A percentile compares a stretch with the other conserved stretches of the same genome.
phyloP scores from a whole-genome alignment of 2,113 vertebrate species.

The Condylura cristata region DNA sequence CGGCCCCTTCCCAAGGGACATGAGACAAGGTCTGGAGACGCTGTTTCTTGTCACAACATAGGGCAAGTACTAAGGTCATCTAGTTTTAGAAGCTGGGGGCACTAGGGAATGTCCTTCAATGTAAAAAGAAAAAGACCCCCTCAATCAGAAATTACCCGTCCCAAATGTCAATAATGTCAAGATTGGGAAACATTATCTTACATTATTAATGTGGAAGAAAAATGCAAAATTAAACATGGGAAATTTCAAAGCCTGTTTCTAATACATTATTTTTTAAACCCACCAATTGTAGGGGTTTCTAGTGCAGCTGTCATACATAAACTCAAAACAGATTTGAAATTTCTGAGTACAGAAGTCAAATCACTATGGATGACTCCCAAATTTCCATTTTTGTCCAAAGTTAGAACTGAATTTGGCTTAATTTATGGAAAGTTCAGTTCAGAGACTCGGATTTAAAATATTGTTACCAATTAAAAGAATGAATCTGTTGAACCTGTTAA shows the following conservation, averaged over 20 bases:
- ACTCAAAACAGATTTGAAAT: conserved; percentile 29
- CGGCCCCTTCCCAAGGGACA: background rate
- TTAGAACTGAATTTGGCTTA: conserved; percentile 14
- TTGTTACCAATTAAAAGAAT: conserved; percentile 33
- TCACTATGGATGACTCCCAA: background rate
- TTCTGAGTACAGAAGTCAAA: conserved; percentile 22
- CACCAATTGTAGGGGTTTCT: background rate
- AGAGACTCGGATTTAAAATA: conserved; percentile 13
- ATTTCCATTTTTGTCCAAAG: conserved; percentile 18
- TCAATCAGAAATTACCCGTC: background rate
- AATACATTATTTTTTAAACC: background rate
- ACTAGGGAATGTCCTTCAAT: background rate
- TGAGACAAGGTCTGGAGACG: background rate
- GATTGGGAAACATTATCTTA: background rate
- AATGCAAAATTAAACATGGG: background rate
- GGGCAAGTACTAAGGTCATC: background rate
- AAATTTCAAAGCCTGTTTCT: background rate
- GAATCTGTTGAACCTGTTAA: conserved; percentile 8
- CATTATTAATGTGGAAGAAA: background rate
- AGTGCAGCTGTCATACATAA: background rate
- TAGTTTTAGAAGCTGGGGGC: background rate
- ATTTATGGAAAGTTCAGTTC: background rate
- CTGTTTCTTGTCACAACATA: background rate
- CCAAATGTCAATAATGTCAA: background rate
- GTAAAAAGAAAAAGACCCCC: background rate